These are phyloP conservation scores for Agrilus planipennis DNA, from an alignment of 1,140 invertebrate species.

Conservation along the genomic window DNA sequence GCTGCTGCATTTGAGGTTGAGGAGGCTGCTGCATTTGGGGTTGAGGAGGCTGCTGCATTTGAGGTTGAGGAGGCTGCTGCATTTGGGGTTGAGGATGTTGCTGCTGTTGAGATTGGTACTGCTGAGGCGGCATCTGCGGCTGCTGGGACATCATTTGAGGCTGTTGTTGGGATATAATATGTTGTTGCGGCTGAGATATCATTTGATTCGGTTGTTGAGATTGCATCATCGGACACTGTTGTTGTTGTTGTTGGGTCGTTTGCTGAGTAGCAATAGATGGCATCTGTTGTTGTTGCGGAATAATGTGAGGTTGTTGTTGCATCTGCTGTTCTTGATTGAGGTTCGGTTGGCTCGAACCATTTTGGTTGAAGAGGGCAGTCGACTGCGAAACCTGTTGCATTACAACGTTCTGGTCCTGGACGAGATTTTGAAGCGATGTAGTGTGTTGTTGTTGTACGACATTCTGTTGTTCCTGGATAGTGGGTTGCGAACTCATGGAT, in stretches of 20 bases:
- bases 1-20: constrained; percentile 4
- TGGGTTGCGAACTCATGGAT: constrained; percentile 8
- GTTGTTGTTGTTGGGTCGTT: constrained; percentile 6
- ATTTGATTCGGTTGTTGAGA: not conserved
- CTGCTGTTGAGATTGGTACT: constrained; percentile 4
- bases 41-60: too few relatives aligned
- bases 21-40: too few relatives aligned
- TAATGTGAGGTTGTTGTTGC: too few relatives aligned
- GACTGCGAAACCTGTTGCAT: constrained; percentile 1
- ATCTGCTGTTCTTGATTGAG: too few relatives aligned
- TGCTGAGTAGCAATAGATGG: constrained; percentile 3
- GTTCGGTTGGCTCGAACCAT: too few relatives aligned
- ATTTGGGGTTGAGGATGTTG: too few relatives aligned
- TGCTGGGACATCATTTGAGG: constrained; percentile 12
- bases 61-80: too few relatives aligned
- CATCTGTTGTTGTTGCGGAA: too few relatives aligned
- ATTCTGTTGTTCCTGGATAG: constrained; percentile 10
- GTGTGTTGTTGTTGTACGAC: constrained; percentile 18
- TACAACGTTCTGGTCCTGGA: constrained; percentile 4
- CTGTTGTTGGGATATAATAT: constrained; percentile 23
- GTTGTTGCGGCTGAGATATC: constrained; percentile 11
- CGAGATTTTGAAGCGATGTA: constrained; percentile 5
- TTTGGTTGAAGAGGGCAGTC: too few relatives aligned
- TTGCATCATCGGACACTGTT: not conserved
- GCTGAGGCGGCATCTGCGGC: constrained; percentile 22